Conservation (phyloP, 2,888 invertebrate genomes). For the Nephrotoma appendiculata region DNA sequence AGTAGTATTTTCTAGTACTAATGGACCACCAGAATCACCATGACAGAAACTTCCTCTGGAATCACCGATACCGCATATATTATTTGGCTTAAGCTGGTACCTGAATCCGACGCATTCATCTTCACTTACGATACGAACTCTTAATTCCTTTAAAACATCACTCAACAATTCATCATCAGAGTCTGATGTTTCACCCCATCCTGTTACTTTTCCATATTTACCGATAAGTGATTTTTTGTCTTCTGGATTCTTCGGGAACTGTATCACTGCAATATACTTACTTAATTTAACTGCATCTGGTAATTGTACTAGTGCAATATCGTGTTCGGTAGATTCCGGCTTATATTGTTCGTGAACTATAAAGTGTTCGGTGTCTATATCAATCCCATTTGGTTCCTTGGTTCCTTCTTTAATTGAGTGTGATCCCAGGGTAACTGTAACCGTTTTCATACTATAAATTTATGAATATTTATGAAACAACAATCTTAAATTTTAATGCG, state of each 20-base stretch:
- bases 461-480: background rate
- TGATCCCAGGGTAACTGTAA: background rate
- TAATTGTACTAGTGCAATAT: background rate
- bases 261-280: background rate
- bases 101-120: background rate
- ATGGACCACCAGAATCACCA: background rate
- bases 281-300: background rate
- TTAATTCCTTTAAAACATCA: background rate
- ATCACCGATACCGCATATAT: background rate
- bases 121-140: background rate
- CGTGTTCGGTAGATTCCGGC: background rate
- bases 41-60: background rate
- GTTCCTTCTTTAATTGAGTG: background rate
- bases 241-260: background rate
- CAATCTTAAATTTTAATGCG: background rate
- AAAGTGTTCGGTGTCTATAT: background rate
- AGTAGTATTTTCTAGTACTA: background rate
- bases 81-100: background rate
- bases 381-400: background rate
- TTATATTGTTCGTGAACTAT: background rate
- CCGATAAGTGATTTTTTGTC: background rate
- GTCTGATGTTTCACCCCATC: background rate
- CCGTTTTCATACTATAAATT: background rate
- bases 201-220: background rate
- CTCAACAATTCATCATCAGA: background rate